Evolutionary conservation across 2,797 vertebrate species (phyloP).

Genomic region (Leuciscus waleckii): DNA sequence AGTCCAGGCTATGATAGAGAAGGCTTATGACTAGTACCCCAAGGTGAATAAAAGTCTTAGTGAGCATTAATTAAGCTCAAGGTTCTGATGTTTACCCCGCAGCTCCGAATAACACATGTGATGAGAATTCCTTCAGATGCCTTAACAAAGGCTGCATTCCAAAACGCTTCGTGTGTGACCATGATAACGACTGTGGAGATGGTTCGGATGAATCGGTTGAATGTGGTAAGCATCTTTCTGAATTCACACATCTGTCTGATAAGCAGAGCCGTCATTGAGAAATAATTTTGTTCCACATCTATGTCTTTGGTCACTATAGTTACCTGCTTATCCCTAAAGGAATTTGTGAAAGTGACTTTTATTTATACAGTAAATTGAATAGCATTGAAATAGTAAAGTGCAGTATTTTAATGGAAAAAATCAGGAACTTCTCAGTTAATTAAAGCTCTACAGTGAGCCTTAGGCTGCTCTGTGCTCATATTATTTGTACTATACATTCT

Average conservation of each 20-base stretch:
- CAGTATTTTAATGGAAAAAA: conserved; percentile 19
- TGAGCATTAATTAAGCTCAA: conserved; percentile 39
- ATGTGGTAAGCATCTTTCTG: conserved; percentile 86
- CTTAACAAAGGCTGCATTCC: conserved; percentile 93
- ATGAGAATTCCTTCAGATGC: conserved; percentile 93
- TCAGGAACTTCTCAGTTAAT: conserved; percentile 27
- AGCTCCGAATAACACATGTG: conserved; percentile 98
- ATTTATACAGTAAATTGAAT: conserved; percentile 12
- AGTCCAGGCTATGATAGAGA: neutral
- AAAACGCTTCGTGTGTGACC: conserved; percentile 93
- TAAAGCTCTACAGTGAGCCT: conserved; percentile 67
- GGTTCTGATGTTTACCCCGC: conserved; percentile 47
- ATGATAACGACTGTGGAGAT: conserved; percentile 96
- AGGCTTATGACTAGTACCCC: conserved; percentile 22
- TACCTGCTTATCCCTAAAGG: neutral
- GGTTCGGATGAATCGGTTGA: conserved; percentile 93
- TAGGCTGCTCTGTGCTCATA: conserved; percentile 69
- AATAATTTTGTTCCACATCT: neutral
- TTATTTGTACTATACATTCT: conserved; percentile 26
- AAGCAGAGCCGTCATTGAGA: neutral
- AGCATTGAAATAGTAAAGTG: conserved; percentile 1
- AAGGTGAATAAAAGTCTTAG: neutral
- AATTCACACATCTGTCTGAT: conserved; percentile 14
- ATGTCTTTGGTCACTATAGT: neutral
- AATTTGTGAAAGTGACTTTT: neutral